phyloP scores from a whole-genome alignment of 2,797 vertebrate species.

The Acropternis orthonyx region DNA sequence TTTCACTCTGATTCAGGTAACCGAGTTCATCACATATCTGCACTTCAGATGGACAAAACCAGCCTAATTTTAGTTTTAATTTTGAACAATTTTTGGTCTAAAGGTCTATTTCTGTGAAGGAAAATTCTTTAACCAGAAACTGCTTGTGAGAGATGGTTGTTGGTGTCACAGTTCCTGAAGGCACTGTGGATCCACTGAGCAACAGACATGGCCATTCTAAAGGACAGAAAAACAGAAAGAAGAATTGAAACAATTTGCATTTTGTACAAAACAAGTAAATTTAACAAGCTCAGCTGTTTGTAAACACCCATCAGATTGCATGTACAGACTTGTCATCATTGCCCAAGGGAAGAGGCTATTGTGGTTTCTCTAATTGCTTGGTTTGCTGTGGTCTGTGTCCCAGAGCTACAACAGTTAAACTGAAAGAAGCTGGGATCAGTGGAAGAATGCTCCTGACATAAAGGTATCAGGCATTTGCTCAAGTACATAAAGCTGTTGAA shows the following conservation, averaged over 20 bases:
- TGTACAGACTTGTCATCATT: neutral
- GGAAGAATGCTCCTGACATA: neutral
- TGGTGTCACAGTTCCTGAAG: constrained; percentile 89
- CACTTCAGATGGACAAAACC: constrained; percentile 62
- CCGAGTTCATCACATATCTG: constrained; percentile 57
- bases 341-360: neutral
- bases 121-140: constrained; percentile 77
- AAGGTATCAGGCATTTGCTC: neutral
- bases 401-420: neutral
- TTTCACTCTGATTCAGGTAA: constrained; percentile 52
- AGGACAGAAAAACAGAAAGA: neutral
- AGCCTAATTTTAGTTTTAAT: constrained; percentile 79
- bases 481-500: neutral
- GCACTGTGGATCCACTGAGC: constrained; percentile 99
- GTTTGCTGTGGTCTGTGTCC: neutral
- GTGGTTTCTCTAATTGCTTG: neutral
- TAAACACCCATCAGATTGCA: neutral
- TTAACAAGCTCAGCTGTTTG: neutral
- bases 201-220: constrained; percentile 97
- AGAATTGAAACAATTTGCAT: neutral
- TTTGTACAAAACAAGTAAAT: neutral
- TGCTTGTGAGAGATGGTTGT: constrained; percentile 54
- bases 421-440: neutral
- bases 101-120: constrained; percentile 77
- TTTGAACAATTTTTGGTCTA: constrained; percentile 87